A percentile compares a stretch with the other conserved stretches of the same genome.
Evolutionary conservation across 2,797 vertebrate genomes (phyloP).

Genomic region (Arnoldichthys spilopterus): DNA sequence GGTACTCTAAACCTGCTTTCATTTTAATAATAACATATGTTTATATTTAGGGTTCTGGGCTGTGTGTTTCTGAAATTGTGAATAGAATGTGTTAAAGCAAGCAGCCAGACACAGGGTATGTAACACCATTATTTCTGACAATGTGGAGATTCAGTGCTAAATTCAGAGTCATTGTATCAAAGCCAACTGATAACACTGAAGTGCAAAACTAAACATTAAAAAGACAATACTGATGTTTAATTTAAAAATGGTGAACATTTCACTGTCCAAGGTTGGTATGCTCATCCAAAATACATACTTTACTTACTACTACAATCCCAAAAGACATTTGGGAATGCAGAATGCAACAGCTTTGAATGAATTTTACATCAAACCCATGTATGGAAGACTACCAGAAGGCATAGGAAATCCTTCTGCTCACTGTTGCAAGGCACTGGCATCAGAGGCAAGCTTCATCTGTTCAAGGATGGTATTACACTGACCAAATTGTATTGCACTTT

Average conservation of each 20-base stretch:
- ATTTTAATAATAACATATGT: not conserved
- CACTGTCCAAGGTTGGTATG: not conserved
- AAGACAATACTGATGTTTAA: not conserved
- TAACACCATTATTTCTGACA: not conserved
- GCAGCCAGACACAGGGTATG: too few species aligned
- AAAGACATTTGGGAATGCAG: not conserved
- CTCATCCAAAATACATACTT: not conserved
- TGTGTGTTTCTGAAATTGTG: not conserved
- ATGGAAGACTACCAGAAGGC: slow-evolving; percentile 16
- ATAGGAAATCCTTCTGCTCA: slow-evolving; percentile 11
- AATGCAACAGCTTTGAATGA: slow-evolving; percentile 14
- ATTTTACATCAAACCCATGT: not conserved
- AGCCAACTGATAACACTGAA: not conserved
- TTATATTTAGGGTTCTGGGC: not conserved
- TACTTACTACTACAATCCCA: not conserved
- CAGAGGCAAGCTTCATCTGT: not conserved
- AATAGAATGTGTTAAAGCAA: not conserved
- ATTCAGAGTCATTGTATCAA: not conserved
- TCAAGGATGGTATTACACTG: not conserved
- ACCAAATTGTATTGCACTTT: not conserved
- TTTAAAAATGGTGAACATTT: not conserved
- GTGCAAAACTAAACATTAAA: too few species aligned
- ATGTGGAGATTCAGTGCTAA: not conserved
- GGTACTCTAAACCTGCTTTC: not conserved
- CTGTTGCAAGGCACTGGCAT: not conserved